A percentile compares a stretch with the other conserved stretches of the same genome.
Conservation (phyloP, 2,888 invertebrate genomes). For the Onthophagus sagittarius region DNA sequence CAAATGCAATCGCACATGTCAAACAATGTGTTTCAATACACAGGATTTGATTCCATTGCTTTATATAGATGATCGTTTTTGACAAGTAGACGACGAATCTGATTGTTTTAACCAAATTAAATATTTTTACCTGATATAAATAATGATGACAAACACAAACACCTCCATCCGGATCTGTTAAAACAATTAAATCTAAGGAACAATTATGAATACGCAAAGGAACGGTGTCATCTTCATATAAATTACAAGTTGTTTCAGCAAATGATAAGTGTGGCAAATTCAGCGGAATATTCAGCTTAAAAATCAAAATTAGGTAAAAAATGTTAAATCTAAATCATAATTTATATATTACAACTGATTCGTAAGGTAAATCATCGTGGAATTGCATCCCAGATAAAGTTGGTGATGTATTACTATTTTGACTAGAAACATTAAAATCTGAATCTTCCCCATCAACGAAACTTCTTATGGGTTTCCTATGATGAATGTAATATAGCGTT, state of each 20-base stretch:
- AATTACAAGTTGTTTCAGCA: conserved; percentile 52
- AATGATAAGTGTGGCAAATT: conserved; percentile 69
- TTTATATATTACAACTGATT: conserved; percentile 68
- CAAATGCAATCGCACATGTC: no score
- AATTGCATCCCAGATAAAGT: conserved; percentile 81
- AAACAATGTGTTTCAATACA: no score
- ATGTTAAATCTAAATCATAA: neutral
- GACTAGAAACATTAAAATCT: conserved; percentile 55
- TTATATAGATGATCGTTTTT: no score
- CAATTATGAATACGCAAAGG: conserved; percentile 79
- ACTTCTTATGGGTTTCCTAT: conserved; percentile 65
- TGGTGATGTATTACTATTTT: conserved; percentile 50
- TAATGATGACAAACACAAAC: conserved; percentile 81
- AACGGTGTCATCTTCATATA: conserved; percentile 77
- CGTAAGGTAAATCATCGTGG: conserved; percentile 80
- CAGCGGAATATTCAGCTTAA: conserved; percentile 77
- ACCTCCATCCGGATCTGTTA: conserved; percentile 70
- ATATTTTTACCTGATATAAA: conserved; percentile 64
- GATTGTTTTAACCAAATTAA: no score
- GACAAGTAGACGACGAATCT: no score
- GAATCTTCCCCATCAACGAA: conserved; percentile 63
- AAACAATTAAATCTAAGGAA: conserved; percentile 73
- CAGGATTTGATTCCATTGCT: no score
- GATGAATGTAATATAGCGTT: conserved; percentile 80
- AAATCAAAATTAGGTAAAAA: conserved; percentile 23